Percentiles rank a stretch among this genome's conserved stretches.
These are phyloP conservation scores for Erynnis tages DNA, from an alignment of 2,888 invertebrate genomes.

Conservation along the genomic window DNA sequence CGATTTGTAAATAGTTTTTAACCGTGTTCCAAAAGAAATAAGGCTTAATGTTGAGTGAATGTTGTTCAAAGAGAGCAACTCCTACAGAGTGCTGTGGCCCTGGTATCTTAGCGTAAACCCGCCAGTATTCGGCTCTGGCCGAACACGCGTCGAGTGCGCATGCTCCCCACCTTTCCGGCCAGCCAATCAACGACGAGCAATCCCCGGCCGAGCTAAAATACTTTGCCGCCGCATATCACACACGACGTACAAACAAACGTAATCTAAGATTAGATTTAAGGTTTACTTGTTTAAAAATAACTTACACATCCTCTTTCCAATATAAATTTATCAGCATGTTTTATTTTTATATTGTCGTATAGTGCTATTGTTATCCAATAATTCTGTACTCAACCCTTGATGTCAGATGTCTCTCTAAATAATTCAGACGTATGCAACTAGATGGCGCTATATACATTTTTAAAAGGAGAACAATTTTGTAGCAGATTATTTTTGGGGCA, in stretches of 20 bases:
- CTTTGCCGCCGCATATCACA: slow-evolving; percentile 39
- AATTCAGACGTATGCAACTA: slow-evolving; percentile 58
- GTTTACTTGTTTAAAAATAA: not conserved
- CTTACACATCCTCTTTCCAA: not conserved
- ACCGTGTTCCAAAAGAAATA: slow-evolving; percentile 33
- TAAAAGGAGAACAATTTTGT: too few species aligned
- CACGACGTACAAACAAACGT: slow-evolving; percentile 35
- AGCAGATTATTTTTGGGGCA: not conserved
- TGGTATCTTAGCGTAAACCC: slow-evolving; percentile 77
- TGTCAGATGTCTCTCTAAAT: slow-evolving; percentile 39
- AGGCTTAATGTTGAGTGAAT: slow-evolving; percentile 37
- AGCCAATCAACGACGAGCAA: slow-evolving; percentile 69
- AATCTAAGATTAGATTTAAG: slow-evolving; percentile 32
- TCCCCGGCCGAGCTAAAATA: slow-evolving; percentile 48
- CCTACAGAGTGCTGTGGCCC: slow-evolving; percentile 75
- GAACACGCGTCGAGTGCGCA: slow-evolving; percentile 70
- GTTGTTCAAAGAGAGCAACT: slow-evolving; percentile 47
- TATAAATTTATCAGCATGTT: not conserved
- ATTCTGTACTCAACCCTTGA: not conserved
- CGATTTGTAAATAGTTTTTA: slow-evolving; percentile 35
- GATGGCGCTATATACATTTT: slow-evolving; percentile 69
- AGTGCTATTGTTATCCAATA: not conserved
- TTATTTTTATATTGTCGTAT: not conserved
- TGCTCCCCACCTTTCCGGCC: slow-evolving; percentile 70
- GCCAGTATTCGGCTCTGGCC: slow-evolving; percentile 78